Evolutionary conservation across 2,113 vertebrate species (phyloP).

Genomic region (Aramus guarauna): DNA sequence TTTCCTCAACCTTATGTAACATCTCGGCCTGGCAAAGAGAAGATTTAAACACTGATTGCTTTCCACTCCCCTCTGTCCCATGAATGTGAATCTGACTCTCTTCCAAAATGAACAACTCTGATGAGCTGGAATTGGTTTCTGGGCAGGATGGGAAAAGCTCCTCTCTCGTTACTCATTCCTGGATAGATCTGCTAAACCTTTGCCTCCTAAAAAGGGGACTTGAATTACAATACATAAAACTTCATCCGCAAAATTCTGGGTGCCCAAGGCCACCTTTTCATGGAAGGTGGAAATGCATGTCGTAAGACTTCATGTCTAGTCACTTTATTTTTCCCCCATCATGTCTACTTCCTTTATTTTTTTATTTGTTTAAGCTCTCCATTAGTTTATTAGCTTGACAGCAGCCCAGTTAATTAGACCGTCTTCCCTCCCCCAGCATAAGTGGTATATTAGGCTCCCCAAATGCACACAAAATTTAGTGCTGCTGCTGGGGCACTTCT

Average conservation of each 20-base stretch:
- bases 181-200: slow-evolving; percentile 46
- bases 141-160: slow-evolving; percentile 63
- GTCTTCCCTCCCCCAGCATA: slow-evolving; percentile 65
- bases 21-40: slow-evolving; percentile 53
- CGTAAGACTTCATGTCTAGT: slow-evolving; percentile 50
- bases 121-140: slow-evolving; percentile 67
- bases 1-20: slow-evolving; percentile 68
- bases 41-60: slow-evolving; percentile 63
- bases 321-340: slow-evolving; percentile 51
- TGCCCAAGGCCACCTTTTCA: slow-evolving; percentile 26
- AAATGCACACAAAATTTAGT: slow-evolving; percentile 75
- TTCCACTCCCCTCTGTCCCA: slow-evolving; percentile 64
- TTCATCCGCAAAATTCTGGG: neutral
- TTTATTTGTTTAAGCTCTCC: slow-evolving; percentile 69
- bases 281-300: slow-evolving; percentile 13
- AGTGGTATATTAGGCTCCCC: slow-evolving; percentile 59
- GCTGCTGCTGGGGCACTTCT: slow-evolving; percentile 69
- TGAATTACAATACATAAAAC: neutral
- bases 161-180: slow-evolving; percentile 58
- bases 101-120: slow-evolving; percentile 66
- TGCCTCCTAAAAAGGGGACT: slow-evolving; percentile 41
- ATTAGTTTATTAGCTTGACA: slow-evolving; percentile 76
- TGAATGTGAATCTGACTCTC: slow-evolving; percentile 50
- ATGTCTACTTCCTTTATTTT: slow-evolving; percentile 68
- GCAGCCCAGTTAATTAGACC: slow-evolving; percentile 73